These are phyloP conservation scores for Lepidochrysops patricia DNA, from an alignment of 2,888 invertebrate species.

Conservation along the genomic window DNA sequence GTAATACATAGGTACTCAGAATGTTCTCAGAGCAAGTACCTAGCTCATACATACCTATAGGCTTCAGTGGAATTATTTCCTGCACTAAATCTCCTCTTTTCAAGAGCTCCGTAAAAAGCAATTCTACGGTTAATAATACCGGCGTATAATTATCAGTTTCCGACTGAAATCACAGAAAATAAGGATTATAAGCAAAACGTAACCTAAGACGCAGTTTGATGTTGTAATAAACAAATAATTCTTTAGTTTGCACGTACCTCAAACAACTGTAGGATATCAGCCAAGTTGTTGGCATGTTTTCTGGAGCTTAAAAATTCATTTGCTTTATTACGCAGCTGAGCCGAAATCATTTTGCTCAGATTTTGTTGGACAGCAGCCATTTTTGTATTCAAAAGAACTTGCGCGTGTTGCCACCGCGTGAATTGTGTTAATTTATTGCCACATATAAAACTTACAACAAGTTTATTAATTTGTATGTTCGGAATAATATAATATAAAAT, in stretches of 20 bases:
- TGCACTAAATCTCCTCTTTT: constrained; percentile 79
- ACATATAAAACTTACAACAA: not conserved
- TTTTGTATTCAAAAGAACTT: constrained; percentile 51
- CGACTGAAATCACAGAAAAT: constrained; percentile 47
- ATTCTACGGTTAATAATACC: constrained; percentile 80
- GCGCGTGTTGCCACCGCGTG: constrained; percentile 6
- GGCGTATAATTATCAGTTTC: constrained; percentile 68
- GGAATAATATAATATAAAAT: too few species aligned
- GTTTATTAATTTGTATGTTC: too few species aligned
- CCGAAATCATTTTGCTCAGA: constrained; percentile 75
- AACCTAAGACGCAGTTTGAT: constrained; percentile 31
- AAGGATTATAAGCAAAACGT: constrained; percentile 31
- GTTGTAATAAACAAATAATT: constrained; percentile 20
- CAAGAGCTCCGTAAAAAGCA: constrained; percentile 80
- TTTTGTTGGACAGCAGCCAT: constrained; percentile 60
- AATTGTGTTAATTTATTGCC: not conserved
- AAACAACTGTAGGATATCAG: constrained; percentile 80
- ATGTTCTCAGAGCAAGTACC: not conserved
- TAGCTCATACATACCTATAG: constrained; percentile 52
- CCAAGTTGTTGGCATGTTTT: constrained; percentile 78
- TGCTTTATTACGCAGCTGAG: constrained; percentile 79
- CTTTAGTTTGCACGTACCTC: constrained; percentile 57
- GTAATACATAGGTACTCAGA: not conserved
- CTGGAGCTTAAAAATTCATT: constrained; percentile 80
- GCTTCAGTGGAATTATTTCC: constrained; percentile 75